Conservation (phyloP, 2,888 invertebrate genomes). For the Mimachlamys varia region DNA sequence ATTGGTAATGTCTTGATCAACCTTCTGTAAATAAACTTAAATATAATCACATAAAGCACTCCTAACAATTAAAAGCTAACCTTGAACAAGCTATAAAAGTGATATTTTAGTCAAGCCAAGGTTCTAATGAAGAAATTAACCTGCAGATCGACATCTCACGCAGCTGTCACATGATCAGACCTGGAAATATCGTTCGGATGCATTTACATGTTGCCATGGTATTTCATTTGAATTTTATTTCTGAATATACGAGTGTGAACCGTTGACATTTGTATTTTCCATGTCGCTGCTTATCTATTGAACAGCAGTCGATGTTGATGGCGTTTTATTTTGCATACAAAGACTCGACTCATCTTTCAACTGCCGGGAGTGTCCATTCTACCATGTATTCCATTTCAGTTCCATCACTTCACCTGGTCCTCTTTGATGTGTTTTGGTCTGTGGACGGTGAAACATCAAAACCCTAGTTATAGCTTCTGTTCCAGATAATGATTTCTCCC, state of each 20-base stretch:
- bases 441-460: slow-evolving; percentile 18
- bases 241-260: background rate
- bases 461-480: slow-evolving; percentile 1
- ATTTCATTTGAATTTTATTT: slow-evolving; percentile 27
- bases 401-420: background rate
- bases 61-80: background rate
- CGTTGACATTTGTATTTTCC: background rate
- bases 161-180: slow-evolving; percentile 6
- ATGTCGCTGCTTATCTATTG: background rate
- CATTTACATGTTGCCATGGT: slow-evolving; percentile 24
- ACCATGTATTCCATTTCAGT: background rate
- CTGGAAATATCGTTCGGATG: background rate
- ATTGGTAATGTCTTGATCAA: background rate
- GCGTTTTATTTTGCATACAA: slow-evolving; percentile 18
- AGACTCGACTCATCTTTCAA: background rate
- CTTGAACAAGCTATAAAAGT: background rate
- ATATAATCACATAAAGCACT: no score
- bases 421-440: slow-evolving; percentile 21
- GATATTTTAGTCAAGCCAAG: background rate
- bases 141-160: background rate
- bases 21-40: no score
- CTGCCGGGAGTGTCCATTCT: background rate
- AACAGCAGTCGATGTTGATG: background rate
- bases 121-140: background rate
- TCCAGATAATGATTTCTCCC: slow-evolving; percentile 8